These are phyloP conservation scores for Phrynosoma blainvillii DNA, from an alignment of 2,113 vertebrate genomes.

Conservation along the genomic window DNA sequence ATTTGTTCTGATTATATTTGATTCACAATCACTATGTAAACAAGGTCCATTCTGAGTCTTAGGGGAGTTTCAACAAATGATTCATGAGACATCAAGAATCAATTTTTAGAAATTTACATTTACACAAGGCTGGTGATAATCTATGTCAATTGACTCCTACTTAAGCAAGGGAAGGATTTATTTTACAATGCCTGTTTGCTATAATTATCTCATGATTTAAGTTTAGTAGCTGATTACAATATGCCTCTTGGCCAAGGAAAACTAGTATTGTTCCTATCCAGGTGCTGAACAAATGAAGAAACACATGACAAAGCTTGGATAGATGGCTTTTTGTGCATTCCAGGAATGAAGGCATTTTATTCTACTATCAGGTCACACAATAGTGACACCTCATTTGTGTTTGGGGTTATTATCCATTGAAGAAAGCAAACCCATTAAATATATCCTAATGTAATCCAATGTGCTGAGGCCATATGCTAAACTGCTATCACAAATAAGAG, in stretches of 20 bases:
- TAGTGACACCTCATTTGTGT: no score
- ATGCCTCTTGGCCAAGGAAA: not conserved
- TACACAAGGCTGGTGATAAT: conserved; percentile 30
- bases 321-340: not conserved
- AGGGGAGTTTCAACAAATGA: not conserved
- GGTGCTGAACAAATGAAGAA: not conserved
- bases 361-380: no score
- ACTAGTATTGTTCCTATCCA: not conserved
- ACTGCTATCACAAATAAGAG: no score
- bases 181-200: conserved; percentile 29
- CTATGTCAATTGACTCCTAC: conserved; percentile 30
- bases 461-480: no score
- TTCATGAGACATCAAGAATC: not conserved
- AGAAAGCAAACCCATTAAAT: no score
- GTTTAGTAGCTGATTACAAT: not conserved
- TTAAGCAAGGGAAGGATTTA: not conserved
- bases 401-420: no score
- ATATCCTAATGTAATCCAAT: no score
- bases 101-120: not conserved
- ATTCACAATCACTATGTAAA: rapidly evolving
- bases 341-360: no score
- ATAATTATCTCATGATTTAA: conserved; percentile 28
- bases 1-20: not conserved
- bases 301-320: not conserved
- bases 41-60: not conserved